Evolutionary conservation across 1,140 invertebrate genomes (phyloP).

Genomic region (Calliopsis andreniformis): DNA sequence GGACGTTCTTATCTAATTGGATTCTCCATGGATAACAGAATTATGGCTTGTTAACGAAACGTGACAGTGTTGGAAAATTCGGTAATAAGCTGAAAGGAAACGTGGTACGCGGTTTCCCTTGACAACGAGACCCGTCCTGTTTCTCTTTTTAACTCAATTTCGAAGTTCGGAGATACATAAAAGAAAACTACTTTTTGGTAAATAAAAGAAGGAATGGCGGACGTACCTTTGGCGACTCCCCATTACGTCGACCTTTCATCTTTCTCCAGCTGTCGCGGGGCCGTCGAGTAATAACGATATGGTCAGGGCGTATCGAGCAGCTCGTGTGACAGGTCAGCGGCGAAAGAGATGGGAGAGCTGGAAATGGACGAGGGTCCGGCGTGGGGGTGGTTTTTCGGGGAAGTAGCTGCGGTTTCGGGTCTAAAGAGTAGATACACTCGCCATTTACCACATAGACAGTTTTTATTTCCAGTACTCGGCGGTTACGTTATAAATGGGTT

Average conservation of each 20-base stretch:
- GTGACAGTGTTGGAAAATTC: background rate
- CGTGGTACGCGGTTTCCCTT: no score
- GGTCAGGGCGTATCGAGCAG: background rate
- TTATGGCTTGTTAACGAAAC: background rate
- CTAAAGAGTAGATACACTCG: background rate
- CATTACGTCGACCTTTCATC: no score
- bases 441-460: conserved; percentile 62
- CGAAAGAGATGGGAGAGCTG: background rate
- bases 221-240: background rate
- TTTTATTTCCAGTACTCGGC: conserved; percentile 63
- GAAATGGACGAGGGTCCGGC: conserved; percentile 7
- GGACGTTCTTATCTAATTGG: background rate
- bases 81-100: background rate
- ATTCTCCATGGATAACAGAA: background rate
- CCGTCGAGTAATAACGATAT: no score
- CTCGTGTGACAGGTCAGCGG: background rate
- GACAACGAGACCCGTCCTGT: no score
- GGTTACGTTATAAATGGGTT: conserved; percentile 68
- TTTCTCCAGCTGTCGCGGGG: no score
- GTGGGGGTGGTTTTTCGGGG: background rate
- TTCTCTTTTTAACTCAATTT: background rate
- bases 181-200: background rate
- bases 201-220: no score
- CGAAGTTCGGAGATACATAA: no score
- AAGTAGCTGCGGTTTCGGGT: background rate